Evolutionary conservation across 2,797 vertebrate genomes (phyloP), one percentile per base, ranked within the genome.

Genomic region (Gallirallus australis): DNA sequence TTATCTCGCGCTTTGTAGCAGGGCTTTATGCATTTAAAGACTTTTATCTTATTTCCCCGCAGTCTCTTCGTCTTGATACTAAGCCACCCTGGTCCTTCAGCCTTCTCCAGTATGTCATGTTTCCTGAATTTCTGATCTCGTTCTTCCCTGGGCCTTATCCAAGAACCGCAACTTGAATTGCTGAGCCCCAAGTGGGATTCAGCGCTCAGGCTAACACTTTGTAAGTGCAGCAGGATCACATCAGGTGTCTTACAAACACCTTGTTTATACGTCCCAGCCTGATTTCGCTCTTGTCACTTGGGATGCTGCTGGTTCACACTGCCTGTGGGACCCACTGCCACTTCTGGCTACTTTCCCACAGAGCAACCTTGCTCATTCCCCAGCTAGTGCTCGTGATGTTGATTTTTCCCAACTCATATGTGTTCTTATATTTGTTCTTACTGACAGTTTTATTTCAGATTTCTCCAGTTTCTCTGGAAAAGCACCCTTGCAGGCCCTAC

Each of bases 21-120:
- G 66, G 57, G 68, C 86, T 94, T 95, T 90, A 92, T 86, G 89
- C 78, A 96, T 92, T 76, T 90, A 69, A 93, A 95, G 90, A 90
- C 95, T 96, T 97, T 94, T 96, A 96, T 96, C 96, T 96, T 90
- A 77, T 82, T 96, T 89, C 90, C 94, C 92, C 16, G 18, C 56
- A 92, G 94, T 57, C 68, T 94, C 93, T 85, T 90, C 7, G 75
- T 94, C 93, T 93, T 94, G 95, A 96, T 95, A 96, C 68, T 63
- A 86, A 92, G 92, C 89, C 39, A 89, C 86, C 78, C 90, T 84
- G 70, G 93, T 88, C 87, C 93, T 96, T 96, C 96, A 97, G 96
- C 94, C 78, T 96, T 77, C 95, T 96, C 95, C 93, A 90, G 94
- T 94, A 96, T 86, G 92, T 97, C 95, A 82, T 97, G 95, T 96